Evolutionary conservation across 2,113 vertebrate genomes (phyloP).

Genomic region (Sialia sialis): DNA sequence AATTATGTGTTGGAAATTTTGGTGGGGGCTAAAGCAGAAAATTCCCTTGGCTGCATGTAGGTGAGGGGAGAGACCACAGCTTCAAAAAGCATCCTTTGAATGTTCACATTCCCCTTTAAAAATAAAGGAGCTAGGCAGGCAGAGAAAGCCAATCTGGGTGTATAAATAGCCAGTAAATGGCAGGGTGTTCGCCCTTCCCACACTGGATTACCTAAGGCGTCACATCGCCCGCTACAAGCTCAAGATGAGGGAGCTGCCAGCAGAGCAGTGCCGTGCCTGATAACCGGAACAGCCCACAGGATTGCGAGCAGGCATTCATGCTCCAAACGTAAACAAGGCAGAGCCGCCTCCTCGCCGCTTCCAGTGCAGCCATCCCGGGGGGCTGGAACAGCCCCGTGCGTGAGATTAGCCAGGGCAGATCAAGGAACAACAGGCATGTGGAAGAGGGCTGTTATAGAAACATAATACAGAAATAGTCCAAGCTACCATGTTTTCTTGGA

Average conservation of each 20-base stretch:
- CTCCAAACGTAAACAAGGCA: conserved; percentile 1
- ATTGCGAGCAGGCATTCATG: background rate
- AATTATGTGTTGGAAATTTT: background rate
- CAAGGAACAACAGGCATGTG: background rate
- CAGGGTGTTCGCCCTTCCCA: conserved; percentile 44
- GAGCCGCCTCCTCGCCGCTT: accelerated
- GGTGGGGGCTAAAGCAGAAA: background rate
- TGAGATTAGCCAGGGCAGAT: background rate
- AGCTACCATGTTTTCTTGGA: conserved; percentile 9
- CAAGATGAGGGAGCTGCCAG: background rate
- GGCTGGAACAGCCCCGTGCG: background rate
- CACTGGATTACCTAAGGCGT: background rate
- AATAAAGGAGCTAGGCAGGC: background rate
- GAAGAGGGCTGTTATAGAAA: background rate
- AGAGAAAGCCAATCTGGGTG: conserved; percentile 2
- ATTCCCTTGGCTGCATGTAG: background rate
- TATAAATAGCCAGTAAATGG: conserved; percentile 46
- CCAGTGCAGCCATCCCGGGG: background rate
- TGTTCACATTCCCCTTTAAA: background rate
- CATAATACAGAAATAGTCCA: background rate
- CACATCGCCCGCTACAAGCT: background rate
- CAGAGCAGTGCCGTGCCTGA: background rate
- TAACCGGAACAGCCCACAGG: background rate
- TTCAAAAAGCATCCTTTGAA: background rate
- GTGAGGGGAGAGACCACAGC: background rate